These are phyloP conservation scores for Notospermus geniculatus DNA, from an alignment of 1,140 invertebrate genomes.

Conservation along the genomic window DNA sequence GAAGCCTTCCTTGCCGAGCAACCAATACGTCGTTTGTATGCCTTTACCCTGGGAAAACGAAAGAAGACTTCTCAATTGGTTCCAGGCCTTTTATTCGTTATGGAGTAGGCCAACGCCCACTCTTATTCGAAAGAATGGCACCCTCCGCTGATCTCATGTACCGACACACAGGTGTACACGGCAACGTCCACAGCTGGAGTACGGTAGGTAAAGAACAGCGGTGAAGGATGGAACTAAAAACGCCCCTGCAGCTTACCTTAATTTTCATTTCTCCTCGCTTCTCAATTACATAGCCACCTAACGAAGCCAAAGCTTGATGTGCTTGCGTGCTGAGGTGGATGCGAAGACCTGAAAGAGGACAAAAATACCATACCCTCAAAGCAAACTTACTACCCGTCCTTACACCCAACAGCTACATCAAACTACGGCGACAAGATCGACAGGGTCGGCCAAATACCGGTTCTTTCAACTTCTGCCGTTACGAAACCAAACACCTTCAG, in stretches of 20 bases:
- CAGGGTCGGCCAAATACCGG: not conserved
- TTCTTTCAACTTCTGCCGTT: not conserved
- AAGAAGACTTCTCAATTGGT: too few relatives aligned
- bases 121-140: not conserved
- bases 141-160: not conserved
- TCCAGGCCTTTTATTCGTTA: not conserved
- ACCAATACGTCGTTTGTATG: conserved; percentile 82
- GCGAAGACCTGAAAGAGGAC: conserved; percentile 41
- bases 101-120: not conserved
- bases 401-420: not conserved
- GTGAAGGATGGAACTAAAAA: not conserved
- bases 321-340: conserved; percentile 60
- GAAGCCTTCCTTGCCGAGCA: conserved; percentile 81
- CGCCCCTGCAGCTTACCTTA: conserved; percentile 59
- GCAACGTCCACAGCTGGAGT: not conserved
- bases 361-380: not conserved
- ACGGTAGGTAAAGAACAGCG: not conserved
- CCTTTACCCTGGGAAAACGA: conserved; percentile 40
- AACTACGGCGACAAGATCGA: not conserved
- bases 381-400: too few relatives aligned
- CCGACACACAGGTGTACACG: not conserved
- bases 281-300: conserved; percentile 77
- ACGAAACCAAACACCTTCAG: not conserved
- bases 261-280: conserved; percentile 78
- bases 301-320: conserved; percentile 69